Evolutionary conservation across 2,888 invertebrate genomes (phyloP).

Genomic region (Chymomyza caudatula): DNA sequence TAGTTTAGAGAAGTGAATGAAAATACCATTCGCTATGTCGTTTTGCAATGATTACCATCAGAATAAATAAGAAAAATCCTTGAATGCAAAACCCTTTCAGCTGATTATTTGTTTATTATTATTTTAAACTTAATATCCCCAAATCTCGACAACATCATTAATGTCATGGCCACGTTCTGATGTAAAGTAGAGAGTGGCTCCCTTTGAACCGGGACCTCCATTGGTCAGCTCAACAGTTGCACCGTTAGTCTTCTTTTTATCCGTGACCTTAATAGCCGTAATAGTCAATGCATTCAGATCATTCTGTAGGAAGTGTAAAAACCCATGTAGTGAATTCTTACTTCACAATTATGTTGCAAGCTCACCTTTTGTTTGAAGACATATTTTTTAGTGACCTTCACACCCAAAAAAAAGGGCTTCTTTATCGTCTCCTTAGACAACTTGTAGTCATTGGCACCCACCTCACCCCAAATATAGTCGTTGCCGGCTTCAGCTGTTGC

Average conservation of each 20-base stretch:
- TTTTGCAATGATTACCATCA: too few species aligned
- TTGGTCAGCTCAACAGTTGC: slow-evolving; percentile 73
- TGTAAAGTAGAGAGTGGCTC: slow-evolving; percentile 77
- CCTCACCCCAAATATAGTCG: slow-evolving; percentile 67
- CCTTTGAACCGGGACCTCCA: slow-evolving; percentile 78
- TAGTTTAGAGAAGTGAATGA: too few species aligned
- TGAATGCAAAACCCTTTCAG: too few species aligned
- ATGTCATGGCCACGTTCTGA: slow-evolving; percentile 78
- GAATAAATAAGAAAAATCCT: too few species aligned
- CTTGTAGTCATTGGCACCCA: slow-evolving; percentile 52
- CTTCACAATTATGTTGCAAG: neutral
- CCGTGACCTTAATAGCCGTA: slow-evolving; percentile 56
- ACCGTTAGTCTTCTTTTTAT: slow-evolving; percentile 64
- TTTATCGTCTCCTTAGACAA: slow-evolving; percentile 61
- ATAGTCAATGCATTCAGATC: slow-evolving; percentile 55
- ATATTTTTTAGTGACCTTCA: slow-evolving; percentile 49
- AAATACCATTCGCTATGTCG: too few species aligned
- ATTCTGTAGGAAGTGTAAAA: slow-evolving; percentile 32
- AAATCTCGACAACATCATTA: slow-evolving; percentile 66
- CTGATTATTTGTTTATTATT: neutral
- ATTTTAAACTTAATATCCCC: slow-evolving; percentile 43
- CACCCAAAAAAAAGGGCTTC: slow-evolving; percentile 57
- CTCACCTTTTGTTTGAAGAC: slow-evolving; percentile 64
- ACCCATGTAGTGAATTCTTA: neutral
- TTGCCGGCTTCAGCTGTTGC: slow-evolving; percentile 47